Percentiles rank a stretch among this genome's conserved stretches.
Conservation (phyloP, 2,888 invertebrate species). For the Athalia circularis region DNA sequence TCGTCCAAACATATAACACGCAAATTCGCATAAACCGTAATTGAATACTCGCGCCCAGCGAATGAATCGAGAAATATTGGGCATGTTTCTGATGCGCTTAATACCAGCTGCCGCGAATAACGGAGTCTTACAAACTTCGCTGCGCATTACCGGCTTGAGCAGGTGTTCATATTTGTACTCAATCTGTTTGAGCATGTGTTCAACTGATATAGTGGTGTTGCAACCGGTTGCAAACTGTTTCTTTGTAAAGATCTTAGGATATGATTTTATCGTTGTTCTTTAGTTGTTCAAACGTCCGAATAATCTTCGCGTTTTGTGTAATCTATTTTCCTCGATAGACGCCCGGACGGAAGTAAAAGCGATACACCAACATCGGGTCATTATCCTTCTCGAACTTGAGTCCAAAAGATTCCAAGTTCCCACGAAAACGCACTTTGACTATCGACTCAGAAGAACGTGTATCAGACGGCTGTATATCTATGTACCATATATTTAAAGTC, state of each 20-base stretch:
- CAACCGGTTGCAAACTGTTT: background rate
- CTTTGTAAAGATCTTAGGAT: background rate
- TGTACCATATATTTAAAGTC: conserved; percentile 37
- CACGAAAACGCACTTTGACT: conserved; percentile 25
- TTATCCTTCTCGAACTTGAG: background rate
- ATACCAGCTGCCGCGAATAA: conserved; percentile 13
- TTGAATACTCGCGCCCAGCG: too few species aligned
- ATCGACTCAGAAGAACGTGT: conserved; percentile 1
- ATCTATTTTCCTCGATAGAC: background rate
- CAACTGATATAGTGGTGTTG: background rate
- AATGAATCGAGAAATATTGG: too few species aligned
- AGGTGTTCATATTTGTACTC: conserved; percentile 14
- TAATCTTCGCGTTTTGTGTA: background rate
- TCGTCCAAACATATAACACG: too few species aligned
- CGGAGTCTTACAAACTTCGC: conserved; percentile 7
- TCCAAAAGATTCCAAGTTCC: background rate
- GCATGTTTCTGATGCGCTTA: too few species aligned
- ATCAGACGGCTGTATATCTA: too few species aligned
- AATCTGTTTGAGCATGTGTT: conserved; percentile 7
- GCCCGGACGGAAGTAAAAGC: conserved; percentile 5
- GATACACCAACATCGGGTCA: background rate
- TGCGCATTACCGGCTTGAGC: background rate
- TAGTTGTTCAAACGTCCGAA: background rate
- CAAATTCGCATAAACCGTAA: too few species aligned
- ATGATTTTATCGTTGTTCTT: background rate